Evolutionary conservation across 1,140 invertebrate species (phyloP).

Genomic region (Samia ricini): DNA sequence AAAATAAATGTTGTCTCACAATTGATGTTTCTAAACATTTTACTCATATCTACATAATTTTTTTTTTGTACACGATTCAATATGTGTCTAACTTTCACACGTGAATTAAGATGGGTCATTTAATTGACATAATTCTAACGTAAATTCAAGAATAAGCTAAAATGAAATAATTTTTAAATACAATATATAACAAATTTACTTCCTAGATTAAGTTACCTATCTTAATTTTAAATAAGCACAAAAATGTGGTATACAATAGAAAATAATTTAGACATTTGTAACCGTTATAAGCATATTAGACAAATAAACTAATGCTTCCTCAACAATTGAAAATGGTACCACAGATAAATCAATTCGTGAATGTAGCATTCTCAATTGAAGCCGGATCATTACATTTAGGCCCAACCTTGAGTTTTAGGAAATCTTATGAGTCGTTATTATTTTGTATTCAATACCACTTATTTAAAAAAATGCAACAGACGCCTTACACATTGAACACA

Average conservation of each 20-base stretch:
- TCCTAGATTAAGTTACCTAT: background rate
- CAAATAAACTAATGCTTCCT: background rate
- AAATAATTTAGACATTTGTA: background rate
- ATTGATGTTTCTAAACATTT: slow-evolving; percentile 59
- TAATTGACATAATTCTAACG: too few species aligned
- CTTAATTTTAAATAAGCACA: background rate
- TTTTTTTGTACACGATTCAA: slow-evolving; percentile 42
- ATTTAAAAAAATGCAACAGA: background rate
- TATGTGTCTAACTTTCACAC: slow-evolving; percentile 59
- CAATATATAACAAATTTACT: background rate
- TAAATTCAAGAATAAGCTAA: too few species aligned
- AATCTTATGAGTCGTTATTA: background rate
- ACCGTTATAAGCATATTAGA: background rate
- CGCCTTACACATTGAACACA: slow-evolving; percentile 13
- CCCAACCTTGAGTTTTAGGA: background rate
- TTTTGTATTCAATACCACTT: background rate
- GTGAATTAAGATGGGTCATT: slow-evolving; percentile 8
- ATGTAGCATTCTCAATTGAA: too few species aligned
- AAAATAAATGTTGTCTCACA: slow-evolving; percentile 61
- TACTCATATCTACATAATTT: slow-evolving; percentile 48
- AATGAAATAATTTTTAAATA: background rate
- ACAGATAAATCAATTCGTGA: too few species aligned
- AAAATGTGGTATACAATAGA: background rate
- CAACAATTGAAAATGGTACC: too few species aligned
- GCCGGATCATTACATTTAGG: too few species aligned